Percentiles rank a stretch among this genome's conserved stretches.
Conservation (phyloP, 35 echinoderm and acorn worm genomes). For the Ophioderma brevispina region DNA sequence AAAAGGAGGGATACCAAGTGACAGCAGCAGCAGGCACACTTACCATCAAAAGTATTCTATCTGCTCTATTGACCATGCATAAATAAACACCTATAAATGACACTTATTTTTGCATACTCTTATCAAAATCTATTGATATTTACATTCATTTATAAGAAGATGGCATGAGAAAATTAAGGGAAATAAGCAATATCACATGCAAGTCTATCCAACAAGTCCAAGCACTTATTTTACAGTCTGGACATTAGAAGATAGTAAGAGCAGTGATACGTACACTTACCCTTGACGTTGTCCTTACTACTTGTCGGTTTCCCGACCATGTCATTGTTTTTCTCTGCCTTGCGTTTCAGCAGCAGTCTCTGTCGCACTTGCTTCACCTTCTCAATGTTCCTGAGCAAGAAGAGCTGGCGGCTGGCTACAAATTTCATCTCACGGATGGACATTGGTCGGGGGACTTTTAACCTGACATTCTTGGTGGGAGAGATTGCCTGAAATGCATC, state of each 20-base stretch:
- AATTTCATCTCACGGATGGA: slow-evolving; percentile 93
- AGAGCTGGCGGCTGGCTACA: slow-evolving; percentile 70
- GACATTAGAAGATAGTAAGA: not conserved
- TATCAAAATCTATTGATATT: too few relatives aligned
- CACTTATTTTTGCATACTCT: too few relatives aligned
- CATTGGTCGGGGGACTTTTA: slow-evolving; percentile 83
- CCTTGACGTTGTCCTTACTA: slow-evolving; percentile 50
- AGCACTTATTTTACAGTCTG: too few relatives aligned
- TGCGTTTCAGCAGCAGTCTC: slow-evolving; percentile 41
- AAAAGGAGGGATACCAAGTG: too few relatives aligned
- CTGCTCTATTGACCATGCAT: too few relatives aligned
- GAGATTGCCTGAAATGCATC: not conserved
- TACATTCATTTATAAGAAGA: too few relatives aligned
- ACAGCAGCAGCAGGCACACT: too few relatives aligned
- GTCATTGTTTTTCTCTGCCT: slow-evolving; percentile 36
- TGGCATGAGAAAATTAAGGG: too few relatives aligned
- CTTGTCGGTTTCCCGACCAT: not conserved
- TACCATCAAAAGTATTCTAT: too few relatives aligned
- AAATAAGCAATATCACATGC: not conserved
- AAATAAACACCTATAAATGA: too few relatives aligned
- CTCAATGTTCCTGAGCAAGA: slow-evolving; percentile 95
- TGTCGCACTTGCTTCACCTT: slow-evolving; percentile 83
- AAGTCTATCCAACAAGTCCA: not conserved
- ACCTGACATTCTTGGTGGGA: slow-evolving; percentile 3
- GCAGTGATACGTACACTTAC: slow-evolving; percentile 35